Evolutionary conservation across 2,797 vertebrate species (phyloP), one percentile per base, ranked within the genome.

Genomic region (Balearica regulorum): DNA sequence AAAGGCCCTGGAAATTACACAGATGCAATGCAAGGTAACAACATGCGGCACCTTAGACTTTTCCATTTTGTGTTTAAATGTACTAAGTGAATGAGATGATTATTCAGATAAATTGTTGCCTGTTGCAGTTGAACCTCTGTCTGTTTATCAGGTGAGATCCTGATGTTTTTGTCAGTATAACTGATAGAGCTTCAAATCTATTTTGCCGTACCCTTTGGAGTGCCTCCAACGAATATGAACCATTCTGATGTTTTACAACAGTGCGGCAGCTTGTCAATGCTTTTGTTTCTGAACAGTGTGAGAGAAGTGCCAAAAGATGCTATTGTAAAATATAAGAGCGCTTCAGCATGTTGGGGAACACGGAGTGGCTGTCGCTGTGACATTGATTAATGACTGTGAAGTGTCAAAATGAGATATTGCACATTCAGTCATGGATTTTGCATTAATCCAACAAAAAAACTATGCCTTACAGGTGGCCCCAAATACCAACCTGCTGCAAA

Each of bases 261-360:
- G 41, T 39, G 64, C 77, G 88, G 66, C 65, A 82, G 88, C 86
- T 91, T 97, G 92, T 94, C 94, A 96, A 46, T 66, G 88, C n/a
- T 94, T 96, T 95, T 97, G 89, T 93, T 93, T 96, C 93, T 91
- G 91, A 93, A 85, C 79, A 96, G 70, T 70, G 64, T 73, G 83
- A 92, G 41, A 77, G 44, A 82, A 96, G 73, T 89, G 55, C 86
- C 83, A 95, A 95, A 83, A 1, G 44, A 90, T 83, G 53, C 58
- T 77, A 89, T 86, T 94, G 87, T 96, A 83, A 92, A 93, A 70
- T 77, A 15, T 10, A 73, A 87, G 61, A 93, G 83, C 37, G 81
- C 57, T 94, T 88, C 83, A 92, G 76, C 68, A 62, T 77, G 70
- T 68, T 87, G 55, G 80, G 66, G 55, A 96, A 87, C 70, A 77